These are phyloP conservation scores for Nasonia oneida DNA, from an alignment of 2,888 invertebrate genomes.

Conservation along the genomic window DNA sequence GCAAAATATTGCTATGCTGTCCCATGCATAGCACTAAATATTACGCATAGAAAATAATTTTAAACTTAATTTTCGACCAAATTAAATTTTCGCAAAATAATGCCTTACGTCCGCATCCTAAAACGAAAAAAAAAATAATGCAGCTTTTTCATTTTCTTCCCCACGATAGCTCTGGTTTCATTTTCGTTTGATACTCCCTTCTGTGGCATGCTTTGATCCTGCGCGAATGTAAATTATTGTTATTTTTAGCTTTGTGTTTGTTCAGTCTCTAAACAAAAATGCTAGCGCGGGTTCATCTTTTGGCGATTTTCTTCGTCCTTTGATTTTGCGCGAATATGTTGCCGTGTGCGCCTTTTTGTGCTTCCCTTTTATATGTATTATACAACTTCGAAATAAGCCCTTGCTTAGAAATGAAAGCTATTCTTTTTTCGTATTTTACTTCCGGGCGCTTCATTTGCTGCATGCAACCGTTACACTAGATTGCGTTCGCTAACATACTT, in stretches of 20 bases:
- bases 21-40: too few species aligned
- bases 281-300: neutral
- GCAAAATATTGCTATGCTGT: too few species aligned
- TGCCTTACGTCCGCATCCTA: neutral
- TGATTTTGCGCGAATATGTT: neutral
- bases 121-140: neutral
- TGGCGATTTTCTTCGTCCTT: neutral
- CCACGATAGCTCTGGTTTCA: neutral
- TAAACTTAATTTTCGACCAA: neutral
- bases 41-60: too few species aligned
- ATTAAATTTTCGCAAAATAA: neutral
- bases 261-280: neutral
- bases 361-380: neutral
- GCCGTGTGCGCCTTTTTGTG: neutral
- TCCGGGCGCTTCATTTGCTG: neutral
- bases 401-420: neutral
- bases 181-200: neutral
- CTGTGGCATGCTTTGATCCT: neutral
- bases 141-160: neutral
- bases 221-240: too few species aligned
- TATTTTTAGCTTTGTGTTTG: neutral
- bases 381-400: neutral
- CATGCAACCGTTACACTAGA: neutral
- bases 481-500: neutral
- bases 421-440: neutral